phyloP scores from a whole-genome alignment of 1,140 invertebrate genomes.

The Hyphantria cunea region DNA sequence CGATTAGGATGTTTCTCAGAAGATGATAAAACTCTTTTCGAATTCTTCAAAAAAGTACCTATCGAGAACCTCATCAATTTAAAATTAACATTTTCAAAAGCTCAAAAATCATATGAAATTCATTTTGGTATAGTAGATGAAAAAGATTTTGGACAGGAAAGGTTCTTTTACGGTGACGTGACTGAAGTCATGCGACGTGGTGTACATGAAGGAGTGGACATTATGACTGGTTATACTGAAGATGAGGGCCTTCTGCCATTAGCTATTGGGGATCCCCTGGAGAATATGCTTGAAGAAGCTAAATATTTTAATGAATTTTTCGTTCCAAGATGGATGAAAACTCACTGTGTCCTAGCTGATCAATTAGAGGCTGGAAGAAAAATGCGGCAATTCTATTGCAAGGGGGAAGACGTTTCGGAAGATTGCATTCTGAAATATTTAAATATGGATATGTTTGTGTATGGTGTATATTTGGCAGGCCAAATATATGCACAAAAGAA shows the following conservation, averaged over 20 bases:
- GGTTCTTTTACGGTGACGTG: slow-evolving; percentile 42
- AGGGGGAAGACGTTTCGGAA: neutral
- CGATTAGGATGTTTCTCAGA: slow-evolving; percentile 69
- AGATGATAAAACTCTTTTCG: slow-evolving; percentile 63
- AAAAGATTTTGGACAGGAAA: slow-evolving; percentile 44
- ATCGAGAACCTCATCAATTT: neutral
- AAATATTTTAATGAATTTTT: too few species aligned
- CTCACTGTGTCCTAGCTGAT: slow-evolving; percentile 31
- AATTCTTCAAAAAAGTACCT: slow-evolving; percentile 65
- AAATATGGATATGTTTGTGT: slow-evolving; percentile 2
- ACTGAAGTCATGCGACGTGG: slow-evolving; percentile 31
- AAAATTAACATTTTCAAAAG: too few species aligned
- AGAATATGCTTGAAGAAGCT: too few species aligned
- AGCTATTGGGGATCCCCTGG: too few species aligned
- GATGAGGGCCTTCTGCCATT: slow-evolving; percentile 5
- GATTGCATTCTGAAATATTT: slow-evolving; percentile 12
- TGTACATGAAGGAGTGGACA: slow-evolving; percentile 45
- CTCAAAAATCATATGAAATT: neutral
- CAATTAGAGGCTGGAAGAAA: slow-evolving; percentile 48
- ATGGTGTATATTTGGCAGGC: slow-evolving; percentile 2
- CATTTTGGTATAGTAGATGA: slow-evolving; percentile 38
- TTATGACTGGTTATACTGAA: slow-evolving; percentile 28
- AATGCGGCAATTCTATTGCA: slow-evolving; percentile 73
- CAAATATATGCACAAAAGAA: slow-evolving; percentile 43
- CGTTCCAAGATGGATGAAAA: slow-evolving; percentile 44